Base-by-base conservation (phyloP, 2,113 vertebrate species). In the Aldabrachelys gigantea region DNA sequence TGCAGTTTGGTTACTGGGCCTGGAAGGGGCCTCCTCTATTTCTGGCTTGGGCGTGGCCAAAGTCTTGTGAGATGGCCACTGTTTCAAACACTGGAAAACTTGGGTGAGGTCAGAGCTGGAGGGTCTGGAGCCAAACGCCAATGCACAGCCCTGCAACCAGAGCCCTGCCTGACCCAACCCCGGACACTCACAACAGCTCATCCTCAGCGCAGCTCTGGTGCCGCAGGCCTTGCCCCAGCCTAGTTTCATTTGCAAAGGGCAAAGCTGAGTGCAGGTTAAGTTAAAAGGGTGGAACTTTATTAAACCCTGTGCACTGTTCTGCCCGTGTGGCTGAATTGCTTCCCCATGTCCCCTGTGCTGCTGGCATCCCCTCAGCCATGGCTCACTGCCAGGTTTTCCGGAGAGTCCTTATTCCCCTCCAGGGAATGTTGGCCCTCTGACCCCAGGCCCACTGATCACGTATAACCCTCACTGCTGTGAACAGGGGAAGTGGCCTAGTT, bases 131-230 rank as follows among this genome's bases (percentile, higher is more conserved):
- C 35, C 65, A 38, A 19, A 69, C 27, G 19, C 81, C 22, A 41
- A 11, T 54, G 25, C 10, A 8, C 27, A 8, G n/a, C 2, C 8
- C 50, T 35, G 5, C 10, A 19, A 19, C n/a, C 14, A 0, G 1
- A 80, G 19, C 31, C 65, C 16, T 76, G 78, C 75, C 53, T 59
- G 82, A 88, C 52, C 88, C 41, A 56, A 14, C 17, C 90, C 21
- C 7, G n/a, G 5, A 69, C 53, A 75, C 52, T 62, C 7, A 22
- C 53, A 22, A 22, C 21, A 56, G 7, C 81, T 27, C 11, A 25
- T 84, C 29, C 78, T 11, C 59, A 14, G 35, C 38, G 47, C 13
- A 57, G 47, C 65, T 22, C 3, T 10, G 6, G 81, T 8, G 8
- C 11, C 53, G 29, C 2, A 3, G 59, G 54, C 29, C 44, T 82